Percentiles rank a stretch among this genome's conserved stretches.
These are phyloP conservation scores for Kryptopterus vitreolus DNA, from an alignment of 2,797 vertebrate species.

Conservation along the genomic window DNA sequence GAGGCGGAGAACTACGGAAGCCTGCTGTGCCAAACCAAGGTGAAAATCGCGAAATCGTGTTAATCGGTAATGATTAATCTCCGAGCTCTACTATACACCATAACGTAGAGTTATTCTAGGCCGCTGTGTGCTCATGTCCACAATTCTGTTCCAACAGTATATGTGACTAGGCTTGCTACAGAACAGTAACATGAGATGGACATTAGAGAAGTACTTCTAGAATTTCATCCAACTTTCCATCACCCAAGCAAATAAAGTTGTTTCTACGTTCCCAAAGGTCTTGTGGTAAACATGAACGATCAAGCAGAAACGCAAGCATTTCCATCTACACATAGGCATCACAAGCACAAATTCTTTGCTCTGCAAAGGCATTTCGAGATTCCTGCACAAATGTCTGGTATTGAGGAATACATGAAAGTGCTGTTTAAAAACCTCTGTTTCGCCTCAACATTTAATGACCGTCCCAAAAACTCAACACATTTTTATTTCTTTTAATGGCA, in stretches of 20 bases:
- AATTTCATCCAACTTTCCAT: background rate
- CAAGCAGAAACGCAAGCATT: background rate
- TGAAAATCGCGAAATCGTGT: no score
- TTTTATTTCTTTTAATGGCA: background rate
- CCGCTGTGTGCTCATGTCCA: no score
- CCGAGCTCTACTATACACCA: no score
- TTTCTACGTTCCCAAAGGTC: background rate
- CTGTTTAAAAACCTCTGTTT: background rate
- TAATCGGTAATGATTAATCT: no score
- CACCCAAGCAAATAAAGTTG: background rate
- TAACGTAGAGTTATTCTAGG: no score
- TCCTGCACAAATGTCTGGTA: background rate
- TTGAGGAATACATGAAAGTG: background rate
- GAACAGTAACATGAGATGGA: background rate
- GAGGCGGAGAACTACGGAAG: no score
- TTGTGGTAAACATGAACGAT: constrained; percentile 2
- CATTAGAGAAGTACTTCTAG: background rate
- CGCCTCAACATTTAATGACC: background rate
- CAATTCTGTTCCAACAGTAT: no score
- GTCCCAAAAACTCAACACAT: background rate
- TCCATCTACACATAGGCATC: background rate
- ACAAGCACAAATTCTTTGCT: background rate
- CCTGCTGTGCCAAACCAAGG: no score
- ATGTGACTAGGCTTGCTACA: no score
- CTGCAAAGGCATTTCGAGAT: background rate